Conservation (phyloP, 2,797 vertebrate genomes). For the Brachyalestes nurse region DNA sequence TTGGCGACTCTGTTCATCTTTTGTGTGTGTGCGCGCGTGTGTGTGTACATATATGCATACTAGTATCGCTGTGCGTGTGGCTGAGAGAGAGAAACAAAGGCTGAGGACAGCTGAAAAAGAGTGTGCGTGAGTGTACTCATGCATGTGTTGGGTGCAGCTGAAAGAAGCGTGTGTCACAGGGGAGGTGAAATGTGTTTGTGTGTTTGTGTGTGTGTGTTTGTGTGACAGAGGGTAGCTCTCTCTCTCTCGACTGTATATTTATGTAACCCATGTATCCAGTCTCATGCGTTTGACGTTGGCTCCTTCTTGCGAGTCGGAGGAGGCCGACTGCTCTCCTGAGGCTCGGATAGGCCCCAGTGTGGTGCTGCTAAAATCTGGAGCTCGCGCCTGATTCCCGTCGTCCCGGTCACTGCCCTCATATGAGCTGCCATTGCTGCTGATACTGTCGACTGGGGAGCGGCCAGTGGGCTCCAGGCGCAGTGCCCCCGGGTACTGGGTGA, state of each 20-base stretch:
- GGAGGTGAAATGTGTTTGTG: constrained; percentile 34
- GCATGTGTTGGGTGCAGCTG: constrained; percentile 50
- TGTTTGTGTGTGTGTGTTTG: constrained; percentile 23
- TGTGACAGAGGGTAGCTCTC: constrained; percentile 38
- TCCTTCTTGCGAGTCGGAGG: constrained; percentile 84
- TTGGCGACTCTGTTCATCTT: constrained; percentile 53
- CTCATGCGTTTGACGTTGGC: constrained; percentile 92
- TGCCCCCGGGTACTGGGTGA: constrained; percentile 75
- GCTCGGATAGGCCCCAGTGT: constrained; percentile 86
- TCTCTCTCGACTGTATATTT: constrained; percentile 61
- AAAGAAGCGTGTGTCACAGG: constrained; percentile 43
- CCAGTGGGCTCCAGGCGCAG: constrained; percentile 78
- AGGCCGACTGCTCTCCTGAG: constrained; percentile 72
- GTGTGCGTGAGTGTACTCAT: constrained; percentile 47
- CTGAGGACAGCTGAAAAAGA: constrained; percentile 27
- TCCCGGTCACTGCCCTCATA: constrained; percentile 93
- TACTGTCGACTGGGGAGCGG: constrained; percentile 90
- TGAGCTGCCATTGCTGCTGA: constrained; percentile 94
- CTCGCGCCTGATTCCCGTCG: constrained; percentile 80
- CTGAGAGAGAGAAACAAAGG: constrained; percentile 47
- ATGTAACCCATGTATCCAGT: constrained; percentile 94
- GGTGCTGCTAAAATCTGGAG: constrained; percentile 81
- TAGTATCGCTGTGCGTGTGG: constrained; percentile 51
- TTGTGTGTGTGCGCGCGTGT: constrained; percentile 11
- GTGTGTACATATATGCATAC: constrained; percentile 47